phyloP scores from a whole-genome alignment of 2,888 invertebrate genomes.

The Chymomyza amoena region DNA sequence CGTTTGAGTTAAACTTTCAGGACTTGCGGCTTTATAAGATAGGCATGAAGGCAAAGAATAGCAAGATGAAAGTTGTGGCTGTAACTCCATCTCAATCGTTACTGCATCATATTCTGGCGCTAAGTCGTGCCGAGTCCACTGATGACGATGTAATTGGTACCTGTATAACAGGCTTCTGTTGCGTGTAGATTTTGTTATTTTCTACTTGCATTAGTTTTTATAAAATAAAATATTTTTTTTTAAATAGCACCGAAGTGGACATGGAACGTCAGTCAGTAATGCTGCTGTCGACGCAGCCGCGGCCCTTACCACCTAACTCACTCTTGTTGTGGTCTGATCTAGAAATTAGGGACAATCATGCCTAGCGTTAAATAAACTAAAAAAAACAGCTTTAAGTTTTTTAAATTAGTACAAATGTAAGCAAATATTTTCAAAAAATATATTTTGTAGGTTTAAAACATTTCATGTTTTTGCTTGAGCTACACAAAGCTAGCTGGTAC shows the following conservation, averaged over 20 bases:
- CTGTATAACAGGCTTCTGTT: constrained; percentile 94
- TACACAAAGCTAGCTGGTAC: too few species aligned
- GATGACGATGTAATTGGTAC: constrained; percentile 92
- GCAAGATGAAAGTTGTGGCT: constrained; percentile 91
- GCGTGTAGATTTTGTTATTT: constrained; percentile 85
- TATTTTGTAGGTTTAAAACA: too few species aligned
- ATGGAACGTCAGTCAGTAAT: constrained; percentile 93
- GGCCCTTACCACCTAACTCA: constrained; percentile 94
- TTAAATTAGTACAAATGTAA: background rate
- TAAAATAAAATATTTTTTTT: constrained; percentile 4
- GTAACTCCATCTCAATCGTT: constrained; percentile 88
- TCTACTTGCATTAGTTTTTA: background rate
- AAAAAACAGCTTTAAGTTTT: background rate
- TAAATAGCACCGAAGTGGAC: constrained; percentile 92
- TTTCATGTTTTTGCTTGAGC: too few species aligned
- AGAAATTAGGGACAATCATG: constrained; percentile 95
- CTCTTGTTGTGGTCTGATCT: constrained; percentile 92
- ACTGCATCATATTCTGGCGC: constrained; percentile 92
- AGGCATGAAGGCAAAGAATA: constrained; percentile 95
- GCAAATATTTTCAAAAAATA: too few species aligned
- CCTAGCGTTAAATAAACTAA: constrained; percentile 36
- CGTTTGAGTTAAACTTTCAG: constrained; percentile 94
- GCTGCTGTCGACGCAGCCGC: constrained; percentile 94
- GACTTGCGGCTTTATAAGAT: constrained; percentile 96
- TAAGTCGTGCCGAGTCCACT: constrained; percentile 90